These are phyloP conservation scores for Coranthus polyacanthus DNA, from an alignment of 2,797 vertebrate genomes.

Conservation along the genomic window DNA sequence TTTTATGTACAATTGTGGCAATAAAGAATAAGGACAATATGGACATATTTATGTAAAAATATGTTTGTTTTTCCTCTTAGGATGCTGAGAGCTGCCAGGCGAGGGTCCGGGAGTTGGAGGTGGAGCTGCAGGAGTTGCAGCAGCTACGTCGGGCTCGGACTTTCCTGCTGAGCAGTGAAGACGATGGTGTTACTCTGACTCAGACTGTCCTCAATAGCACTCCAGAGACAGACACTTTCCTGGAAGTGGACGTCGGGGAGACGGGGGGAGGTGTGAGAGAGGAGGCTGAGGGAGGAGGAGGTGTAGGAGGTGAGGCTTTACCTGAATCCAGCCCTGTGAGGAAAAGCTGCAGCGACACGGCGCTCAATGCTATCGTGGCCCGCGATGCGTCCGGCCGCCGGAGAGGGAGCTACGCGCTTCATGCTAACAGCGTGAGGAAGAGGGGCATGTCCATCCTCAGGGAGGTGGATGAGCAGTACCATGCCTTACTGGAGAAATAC, in stretches of 20 bases:
- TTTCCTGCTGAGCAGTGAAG: slow-evolving; percentile 89
- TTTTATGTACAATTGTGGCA: no score
- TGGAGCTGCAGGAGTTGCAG: slow-evolving; percentile 95
- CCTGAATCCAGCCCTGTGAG: slow-evolving; percentile 85
- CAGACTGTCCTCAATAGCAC: slow-evolving; percentile 93
- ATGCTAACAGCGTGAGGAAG: slow-evolving; percentile 93
- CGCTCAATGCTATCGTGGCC: slow-evolving; percentile 93
- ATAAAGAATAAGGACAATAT: no score
- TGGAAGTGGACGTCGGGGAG: slow-evolving; percentile 75
- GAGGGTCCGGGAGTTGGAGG: slow-evolving; percentile 94
- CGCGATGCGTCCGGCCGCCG: slow-evolving; percentile 91
- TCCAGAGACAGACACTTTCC: slow-evolving; percentile 93
- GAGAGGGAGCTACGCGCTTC: slow-evolving; percentile 92
- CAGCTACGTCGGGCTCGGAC: slow-evolving; percentile 92
- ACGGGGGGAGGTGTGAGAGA: slow-evolving; percentile 77
- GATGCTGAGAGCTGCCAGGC: slow-evolving; percentile 93
- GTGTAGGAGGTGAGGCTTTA: slow-evolving; percentile 71
- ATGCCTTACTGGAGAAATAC: slow-evolving; percentile 95
- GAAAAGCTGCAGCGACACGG: slow-evolving; percentile 98
- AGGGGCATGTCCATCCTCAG: slow-evolving; percentile 97
- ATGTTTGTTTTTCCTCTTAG: slow-evolving; percentile 74
- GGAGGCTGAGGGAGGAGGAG: slow-evolving; percentile 51
- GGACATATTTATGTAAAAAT: background rate
- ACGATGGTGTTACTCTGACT: slow-evolving; percentile 89
- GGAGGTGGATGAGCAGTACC: slow-evolving; percentile 99